A percentile compares a stretch with the other conserved stretches of the same genome.
Conservation (phyloP, 2,797 vertebrate species). For the Distichodus sexfasciatus region DNA sequence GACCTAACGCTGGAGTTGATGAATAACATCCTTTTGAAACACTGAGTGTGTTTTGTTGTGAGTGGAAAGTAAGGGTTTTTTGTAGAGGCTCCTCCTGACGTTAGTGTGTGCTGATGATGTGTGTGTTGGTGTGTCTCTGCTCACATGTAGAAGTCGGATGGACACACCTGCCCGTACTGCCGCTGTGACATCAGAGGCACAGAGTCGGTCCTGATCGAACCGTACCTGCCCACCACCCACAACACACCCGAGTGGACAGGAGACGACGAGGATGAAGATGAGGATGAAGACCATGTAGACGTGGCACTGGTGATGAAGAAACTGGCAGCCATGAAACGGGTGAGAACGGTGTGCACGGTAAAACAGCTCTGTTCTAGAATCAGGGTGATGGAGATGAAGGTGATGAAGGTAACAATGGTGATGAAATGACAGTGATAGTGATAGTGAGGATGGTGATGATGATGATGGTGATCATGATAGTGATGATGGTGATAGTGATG, state of each 20-base stretch:
- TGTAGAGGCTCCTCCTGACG: too few relatives aligned
- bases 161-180: slow-evolving; percentile 85
- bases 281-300: slow-evolving; percentile 68
- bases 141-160: slow-evolving; percentile 70
- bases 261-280: slow-evolving; percentile 24
- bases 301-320: slow-evolving; percentile 64
- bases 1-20: neutral
- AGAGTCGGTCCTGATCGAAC: slow-evolving; percentile 71
- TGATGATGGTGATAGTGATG: too few relatives aligned
- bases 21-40: neutral
- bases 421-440: too few relatives aligned
- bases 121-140: neutral
- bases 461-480: too few relatives aligned
- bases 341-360: too few relatives aligned
- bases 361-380: too few relatives aligned
- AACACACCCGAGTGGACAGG: neutral
- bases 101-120: neutral
- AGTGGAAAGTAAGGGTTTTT: too few relatives aligned
- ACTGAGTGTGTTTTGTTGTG: neutral
- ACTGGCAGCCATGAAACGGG: slow-evolving; percentile 68
- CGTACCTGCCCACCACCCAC: slow-evolving; percentile 46
- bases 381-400: too few relatives aligned
- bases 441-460: too few relatives aligned
- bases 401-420: too few relatives aligned
- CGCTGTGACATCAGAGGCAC: slow-evolving; percentile 80